Base-by-base conservation (phyloP, 2,888 invertebrate species). In the Morinoia aosen region DNA sequence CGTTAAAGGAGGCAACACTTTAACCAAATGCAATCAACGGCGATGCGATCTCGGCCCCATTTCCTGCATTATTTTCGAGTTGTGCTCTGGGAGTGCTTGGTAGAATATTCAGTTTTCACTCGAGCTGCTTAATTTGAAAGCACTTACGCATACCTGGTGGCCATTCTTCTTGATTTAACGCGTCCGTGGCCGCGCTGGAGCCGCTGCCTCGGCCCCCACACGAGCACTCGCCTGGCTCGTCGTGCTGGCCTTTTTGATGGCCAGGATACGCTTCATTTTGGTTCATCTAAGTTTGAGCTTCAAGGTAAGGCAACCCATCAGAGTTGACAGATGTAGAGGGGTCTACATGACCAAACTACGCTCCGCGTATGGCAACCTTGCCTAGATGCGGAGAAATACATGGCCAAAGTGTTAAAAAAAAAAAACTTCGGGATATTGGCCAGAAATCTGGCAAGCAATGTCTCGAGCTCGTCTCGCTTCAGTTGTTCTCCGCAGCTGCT, bases 91-190 rank as follows among this genome's bases (percentile, higher is more conserved):
- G 14, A 76, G 25, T 76, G 76, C 33, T 33, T 76, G 76, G 33
- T 16, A 76, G 76, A 76, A 76, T 76, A 76, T 76, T 76, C 76
- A 76, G 19, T 76, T 76, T 76, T 76, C 25, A 33, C 76, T 8
- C 25, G 76, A 76, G 76, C 33, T 76, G 76, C 76, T 76, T 76
- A 76, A 76, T 76, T 16, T 33, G 33, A 76, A 76, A 33, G 76
- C 25, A 76, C 76, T 76, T 76, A 76, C 25, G 76, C 76, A 76
- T 76, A 76, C 76, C 25, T 76, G 76, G 76, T 25, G 76, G 76
- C 76, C 76, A 76, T 76, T 76, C 76, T 76, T 76, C 76, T 76
- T 76, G 25, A 76, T 76, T 76, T 76, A 76, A 76, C 19, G 76
- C 33, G 25, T 16, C 76, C 25, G 76, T 76, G 76, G 76, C 33